These are phyloP conservation scores for Rhabdophis nuchalis DNA, from an alignment of 2,797 vertebrate genomes.

Conservation along the genomic window DNA sequence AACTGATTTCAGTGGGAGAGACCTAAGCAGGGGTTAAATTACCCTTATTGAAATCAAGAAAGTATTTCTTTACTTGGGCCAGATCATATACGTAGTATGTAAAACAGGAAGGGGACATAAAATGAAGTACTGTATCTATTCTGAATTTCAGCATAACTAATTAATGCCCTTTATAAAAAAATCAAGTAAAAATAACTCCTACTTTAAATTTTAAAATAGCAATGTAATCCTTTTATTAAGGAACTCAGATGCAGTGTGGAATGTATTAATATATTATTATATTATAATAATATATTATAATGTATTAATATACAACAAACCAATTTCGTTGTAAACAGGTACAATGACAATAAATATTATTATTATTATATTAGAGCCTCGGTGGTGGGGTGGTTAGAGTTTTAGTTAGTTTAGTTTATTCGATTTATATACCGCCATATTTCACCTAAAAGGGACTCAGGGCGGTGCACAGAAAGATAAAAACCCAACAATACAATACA, in stretches of 20 bases:
- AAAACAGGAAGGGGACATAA: slow-evolving; percentile 18
- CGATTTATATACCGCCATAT: no score
- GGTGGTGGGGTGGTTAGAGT: no score
- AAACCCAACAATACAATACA: no score
- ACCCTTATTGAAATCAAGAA: neutral
- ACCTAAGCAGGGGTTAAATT: neutral
- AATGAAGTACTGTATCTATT: neutral
- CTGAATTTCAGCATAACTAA: neutral
- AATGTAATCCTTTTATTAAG: neutral
- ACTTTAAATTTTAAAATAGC: neutral
- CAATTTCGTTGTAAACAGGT: no score
- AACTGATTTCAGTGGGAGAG: neutral
- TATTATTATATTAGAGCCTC: no score
- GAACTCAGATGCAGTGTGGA: neutral
- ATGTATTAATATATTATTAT: neutral
- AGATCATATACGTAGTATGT: neutral
- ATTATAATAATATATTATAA: no score
- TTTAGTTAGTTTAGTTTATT: no score
- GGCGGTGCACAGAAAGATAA: no score
- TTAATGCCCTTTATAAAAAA: slow-evolving; percentile 9
- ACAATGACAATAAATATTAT: no score
- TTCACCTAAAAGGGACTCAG: no score
- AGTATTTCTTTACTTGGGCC: neutral
- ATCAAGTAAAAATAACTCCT: neutral
- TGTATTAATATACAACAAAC: no score